A percentile compares a stretch with the other conserved stretches of the same genome.
These are phyloP conservation scores for Laspeyria flexula DNA, from an alignment of 2,888 invertebrate genomes.

Conservation along the genomic window DNA sequence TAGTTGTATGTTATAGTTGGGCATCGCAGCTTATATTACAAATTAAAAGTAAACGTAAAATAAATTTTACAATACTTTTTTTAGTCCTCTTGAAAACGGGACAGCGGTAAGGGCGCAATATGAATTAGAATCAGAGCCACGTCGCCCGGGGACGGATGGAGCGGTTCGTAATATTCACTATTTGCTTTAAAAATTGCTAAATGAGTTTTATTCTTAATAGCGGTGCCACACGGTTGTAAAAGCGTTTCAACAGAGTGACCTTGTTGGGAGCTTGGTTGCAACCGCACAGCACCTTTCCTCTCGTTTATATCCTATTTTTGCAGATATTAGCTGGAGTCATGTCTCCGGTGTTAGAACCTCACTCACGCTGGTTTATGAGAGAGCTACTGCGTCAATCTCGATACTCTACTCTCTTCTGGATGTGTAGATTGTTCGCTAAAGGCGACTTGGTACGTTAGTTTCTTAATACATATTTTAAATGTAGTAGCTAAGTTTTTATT, in stretches of 20 bases:
- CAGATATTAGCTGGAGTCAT: slow-evolving; percentile 76
- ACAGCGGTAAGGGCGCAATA: slow-evolving; percentile 66
- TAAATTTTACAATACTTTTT: too few relatives aligned
- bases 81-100: slow-evolving; percentile 69
- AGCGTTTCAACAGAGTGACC: too few relatives aligned
- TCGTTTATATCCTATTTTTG: too few relatives aligned
- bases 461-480: neutral
- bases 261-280: too few relatives aligned
- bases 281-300: too few relatives aligned
- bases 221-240: too few relatives aligned
- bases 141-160: slow-evolving; percentile 65
- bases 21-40: too few relatives aligned
- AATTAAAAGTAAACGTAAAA: too few relatives aligned
- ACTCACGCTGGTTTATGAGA: slow-evolving; percentile 85
- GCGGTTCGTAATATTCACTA: slow-evolving; percentile 56
- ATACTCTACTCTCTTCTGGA: slow-evolving; percentile 84
- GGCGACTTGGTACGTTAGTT: slow-evolving; percentile 74
- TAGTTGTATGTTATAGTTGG: too few relatives aligned
- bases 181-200: too few relatives aligned
- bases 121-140: slow-evolving; percentile 67
- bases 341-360: slow-evolving; percentile 86
- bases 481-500: too few relatives aligned
- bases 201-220: neutral
- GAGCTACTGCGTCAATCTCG: slow-evolving; percentile 87
- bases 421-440: slow-evolving; percentile 69